Percentiles rank a stretch among this genome's conserved stretches.
Conservation (phyloP, 2,113 vertebrate genomes). For the Gopherus flavomarginatus region DNA sequence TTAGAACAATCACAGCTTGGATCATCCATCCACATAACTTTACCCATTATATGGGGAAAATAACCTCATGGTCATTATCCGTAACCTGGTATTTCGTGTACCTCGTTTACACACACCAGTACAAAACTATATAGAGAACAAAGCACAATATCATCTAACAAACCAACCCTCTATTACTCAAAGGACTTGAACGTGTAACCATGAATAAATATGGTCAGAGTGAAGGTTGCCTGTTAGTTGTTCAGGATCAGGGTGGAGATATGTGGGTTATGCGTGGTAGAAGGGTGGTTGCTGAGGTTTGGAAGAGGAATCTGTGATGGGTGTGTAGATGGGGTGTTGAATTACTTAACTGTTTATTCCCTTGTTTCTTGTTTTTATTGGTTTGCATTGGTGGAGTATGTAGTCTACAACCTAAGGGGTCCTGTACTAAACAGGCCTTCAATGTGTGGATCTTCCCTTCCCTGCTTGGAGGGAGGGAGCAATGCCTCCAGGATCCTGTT, state of each 20-base stretch:
- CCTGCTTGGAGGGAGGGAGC: background rate
- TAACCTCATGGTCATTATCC: background rate
- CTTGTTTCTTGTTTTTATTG: background rate
- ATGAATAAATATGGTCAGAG: background rate
- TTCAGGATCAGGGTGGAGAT: conserved; percentile 57
- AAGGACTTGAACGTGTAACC: conserved; percentile 12
- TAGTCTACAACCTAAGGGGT: background rate
- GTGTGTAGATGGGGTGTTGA: background rate
- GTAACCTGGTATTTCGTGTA: background rate
- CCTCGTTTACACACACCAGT: background rate
- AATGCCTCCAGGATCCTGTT: background rate
- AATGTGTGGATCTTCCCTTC: background rate
- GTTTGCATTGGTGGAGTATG: background rate
- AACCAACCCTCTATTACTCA: conserved; percentile 58
- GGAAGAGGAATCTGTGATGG: conserved; percentile 66
- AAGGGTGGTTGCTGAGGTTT: conserved; percentile 70
- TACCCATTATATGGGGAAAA: background rate
- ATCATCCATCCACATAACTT: conserved; percentile 21
- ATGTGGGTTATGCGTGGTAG: conserved; percentile 52
- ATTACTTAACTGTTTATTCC: conserved; percentile 17
- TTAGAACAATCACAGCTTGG: background rate
- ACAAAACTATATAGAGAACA: background rate
- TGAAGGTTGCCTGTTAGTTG: conserved; percentile 39
- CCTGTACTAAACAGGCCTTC: background rate
- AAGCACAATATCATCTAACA: conserved; percentile 25